Percentiles rank a stretch among this genome's conserved stretches.
phyloP scores from a whole-genome alignment of 2,113 vertebrate species.

The Syrrhaptes paradoxus region DNA sequence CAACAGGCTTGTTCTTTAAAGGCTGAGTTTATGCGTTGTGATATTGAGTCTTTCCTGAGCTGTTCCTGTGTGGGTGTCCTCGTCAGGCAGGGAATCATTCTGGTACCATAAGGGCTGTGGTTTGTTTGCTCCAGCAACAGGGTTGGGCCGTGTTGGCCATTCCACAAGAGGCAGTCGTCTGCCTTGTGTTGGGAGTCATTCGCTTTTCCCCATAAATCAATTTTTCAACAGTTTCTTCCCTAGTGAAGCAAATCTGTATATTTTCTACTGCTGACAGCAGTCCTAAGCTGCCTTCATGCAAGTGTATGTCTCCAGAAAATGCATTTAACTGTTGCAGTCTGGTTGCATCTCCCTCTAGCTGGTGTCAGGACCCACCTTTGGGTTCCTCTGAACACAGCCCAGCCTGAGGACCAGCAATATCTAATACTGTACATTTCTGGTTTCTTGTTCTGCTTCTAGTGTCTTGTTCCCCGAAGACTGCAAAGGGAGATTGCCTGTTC shows the following conservation, averaged over 20 bases:
- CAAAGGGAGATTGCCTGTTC: not conserved
- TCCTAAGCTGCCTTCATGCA: not conserved
- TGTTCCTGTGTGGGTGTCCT: not conserved
- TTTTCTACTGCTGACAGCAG: not conserved
- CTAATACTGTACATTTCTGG: accelerated
- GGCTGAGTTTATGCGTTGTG: accelerated
- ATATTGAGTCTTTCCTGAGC: accelerated
- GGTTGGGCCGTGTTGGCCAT: accelerated
- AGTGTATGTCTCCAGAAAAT: not conserved
- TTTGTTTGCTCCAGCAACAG: accelerated
- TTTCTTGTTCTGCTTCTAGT: not conserved
- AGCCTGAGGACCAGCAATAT: not conserved
- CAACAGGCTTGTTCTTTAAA: accelerated
- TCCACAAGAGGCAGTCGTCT: accelerated
- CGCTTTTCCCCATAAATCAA: not conserved
- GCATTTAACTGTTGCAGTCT: accelerated
- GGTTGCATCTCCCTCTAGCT: not conserved
- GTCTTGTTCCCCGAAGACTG: not conserved
- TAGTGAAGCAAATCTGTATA: accelerated
- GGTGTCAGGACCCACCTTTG: not conserved
- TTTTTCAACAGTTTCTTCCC: not conserved
- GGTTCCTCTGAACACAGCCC: not conserved
- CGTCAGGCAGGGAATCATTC: not conserved
- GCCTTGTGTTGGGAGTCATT: accelerated
- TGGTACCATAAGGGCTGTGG: accelerated